Percentiles rank a stretch among this genome's conserved stretches.
Evolutionary conservation across 2,797 vertebrate genomes (phyloP).

Genomic region (Anguilla pacifica): DNA sequence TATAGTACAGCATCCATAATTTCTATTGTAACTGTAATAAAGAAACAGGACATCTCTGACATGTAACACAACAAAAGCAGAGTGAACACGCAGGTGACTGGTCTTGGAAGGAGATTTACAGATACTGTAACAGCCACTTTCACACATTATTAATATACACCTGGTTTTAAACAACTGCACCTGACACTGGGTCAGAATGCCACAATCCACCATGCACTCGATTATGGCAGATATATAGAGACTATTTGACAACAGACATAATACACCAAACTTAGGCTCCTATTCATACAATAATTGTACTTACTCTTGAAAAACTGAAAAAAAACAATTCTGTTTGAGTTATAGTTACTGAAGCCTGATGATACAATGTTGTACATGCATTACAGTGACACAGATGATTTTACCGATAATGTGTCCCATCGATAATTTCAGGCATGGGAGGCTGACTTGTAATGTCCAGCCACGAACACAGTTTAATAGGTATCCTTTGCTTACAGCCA

Average conservation of each 20-base stretch:
- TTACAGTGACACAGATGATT: background rate
- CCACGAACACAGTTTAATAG: background rate
- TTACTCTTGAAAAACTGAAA: background rate
- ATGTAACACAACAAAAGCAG: background rate
- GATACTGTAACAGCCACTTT: background rate
- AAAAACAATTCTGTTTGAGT: background rate
- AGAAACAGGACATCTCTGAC: background rate
- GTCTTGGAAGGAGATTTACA: background rate
- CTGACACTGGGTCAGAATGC: background rate
- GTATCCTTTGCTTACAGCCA: background rate
- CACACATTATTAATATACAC: background rate
- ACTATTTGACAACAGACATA: background rate
- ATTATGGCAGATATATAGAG: background rate
- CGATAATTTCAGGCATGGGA: background rate
- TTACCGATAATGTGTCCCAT: background rate
- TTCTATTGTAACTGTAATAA: background rate
- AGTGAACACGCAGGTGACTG: background rate
- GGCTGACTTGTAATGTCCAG: background rate
- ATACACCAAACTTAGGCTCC: background rate
- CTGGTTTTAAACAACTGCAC: background rate
- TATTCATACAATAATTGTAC: background rate
- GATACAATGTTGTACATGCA: background rate
- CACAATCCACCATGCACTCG: background rate
- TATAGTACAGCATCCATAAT: background rate
- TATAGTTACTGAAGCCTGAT: background rate